phyloP scores from a whole-genome alignment of 2,113 vertebrate species.

The Corvus hawaiiensis region DNA sequence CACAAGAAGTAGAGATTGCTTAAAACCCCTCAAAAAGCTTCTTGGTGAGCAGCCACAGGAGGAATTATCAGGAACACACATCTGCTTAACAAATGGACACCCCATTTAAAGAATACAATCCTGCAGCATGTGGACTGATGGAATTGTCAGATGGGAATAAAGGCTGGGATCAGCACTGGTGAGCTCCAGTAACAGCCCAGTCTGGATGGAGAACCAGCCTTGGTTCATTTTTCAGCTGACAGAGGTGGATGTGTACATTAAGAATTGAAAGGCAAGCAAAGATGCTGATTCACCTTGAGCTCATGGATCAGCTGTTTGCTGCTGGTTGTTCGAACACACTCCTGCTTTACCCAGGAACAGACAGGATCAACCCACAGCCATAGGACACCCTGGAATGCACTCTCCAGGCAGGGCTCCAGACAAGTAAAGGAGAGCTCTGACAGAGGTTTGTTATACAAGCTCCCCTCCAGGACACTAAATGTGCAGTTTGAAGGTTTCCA shows the following conservation, averaged over 20 bases:
- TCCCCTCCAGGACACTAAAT: not conserved
- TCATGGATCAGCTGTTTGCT: not conserved
- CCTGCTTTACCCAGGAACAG: not conserved
- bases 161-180: not conserved
- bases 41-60: not conserved
- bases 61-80: not conserved
- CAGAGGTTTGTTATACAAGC: not conserved
- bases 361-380: not conserved
- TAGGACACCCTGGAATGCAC: not conserved
- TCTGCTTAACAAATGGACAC: not conserved
- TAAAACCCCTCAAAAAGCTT: not conserved
- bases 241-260: not conserved
- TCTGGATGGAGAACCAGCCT: not conserved
- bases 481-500: slow-evolving; percentile 27
- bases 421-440: not conserved
- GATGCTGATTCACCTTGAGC: not conserved
- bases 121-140: accelerated
- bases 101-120: not conserved
- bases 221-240: not conserved
- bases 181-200: not conserved
- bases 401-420: not conserved
- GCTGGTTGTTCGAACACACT: not conserved
- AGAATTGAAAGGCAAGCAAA: not conserved
- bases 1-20: not conserved
- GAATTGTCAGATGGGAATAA: not conserved